Conservation (phyloP, 2,113 vertebrate species). For the Boleophthalmus pectinirostris region DNA sequence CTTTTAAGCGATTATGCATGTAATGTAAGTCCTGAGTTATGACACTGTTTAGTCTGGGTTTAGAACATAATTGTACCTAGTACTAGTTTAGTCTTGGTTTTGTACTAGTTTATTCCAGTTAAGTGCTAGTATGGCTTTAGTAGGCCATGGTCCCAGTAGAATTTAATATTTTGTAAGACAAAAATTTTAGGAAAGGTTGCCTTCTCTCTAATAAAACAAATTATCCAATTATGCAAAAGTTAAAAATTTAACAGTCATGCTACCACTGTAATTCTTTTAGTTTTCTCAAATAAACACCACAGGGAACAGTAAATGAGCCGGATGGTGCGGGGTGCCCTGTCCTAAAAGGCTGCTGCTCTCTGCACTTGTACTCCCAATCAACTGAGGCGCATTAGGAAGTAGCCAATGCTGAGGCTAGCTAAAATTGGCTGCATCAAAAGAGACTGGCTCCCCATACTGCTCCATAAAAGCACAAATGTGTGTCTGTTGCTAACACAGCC, state of each 20-base stretch:
- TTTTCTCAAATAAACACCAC: conserved; percentile 38
- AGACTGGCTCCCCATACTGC: conserved; percentile 31
- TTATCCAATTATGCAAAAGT: too few relatives aligned
- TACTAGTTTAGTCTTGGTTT: too few relatives aligned
- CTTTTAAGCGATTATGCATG: too few relatives aligned
- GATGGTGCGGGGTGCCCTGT: conserved; percentile 9
- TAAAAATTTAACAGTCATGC: not conserved
- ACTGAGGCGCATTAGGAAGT: conserved; percentile 50
- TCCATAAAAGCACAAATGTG: conserved; percentile 61
- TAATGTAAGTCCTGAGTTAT: too few relatives aligned
- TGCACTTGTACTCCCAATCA: conserved; percentile 71
- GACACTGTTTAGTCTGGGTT: too few relatives aligned
- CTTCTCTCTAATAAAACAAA: too few relatives aligned
- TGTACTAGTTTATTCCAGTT: too few relatives aligned
- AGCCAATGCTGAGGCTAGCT: conserved; percentile 32
- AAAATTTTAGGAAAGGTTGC: too few relatives aligned
- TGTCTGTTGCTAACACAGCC: conserved; percentile 39
- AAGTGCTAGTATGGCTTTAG: too few relatives aligned
- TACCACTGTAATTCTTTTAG: conserved; percentile 39
- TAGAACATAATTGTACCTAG: too few relatives aligned
- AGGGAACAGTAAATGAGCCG: not conserved
- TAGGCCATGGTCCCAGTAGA: too few relatives aligned
- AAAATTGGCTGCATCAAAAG: conserved; percentile 62
- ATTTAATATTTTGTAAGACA: too few relatives aligned
- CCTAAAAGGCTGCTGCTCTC: conserved; percentile 34